phyloP scores from a whole-genome alignment of 2,113 vertebrate genomes.

The Dascyllus trimaculatus region DNA sequence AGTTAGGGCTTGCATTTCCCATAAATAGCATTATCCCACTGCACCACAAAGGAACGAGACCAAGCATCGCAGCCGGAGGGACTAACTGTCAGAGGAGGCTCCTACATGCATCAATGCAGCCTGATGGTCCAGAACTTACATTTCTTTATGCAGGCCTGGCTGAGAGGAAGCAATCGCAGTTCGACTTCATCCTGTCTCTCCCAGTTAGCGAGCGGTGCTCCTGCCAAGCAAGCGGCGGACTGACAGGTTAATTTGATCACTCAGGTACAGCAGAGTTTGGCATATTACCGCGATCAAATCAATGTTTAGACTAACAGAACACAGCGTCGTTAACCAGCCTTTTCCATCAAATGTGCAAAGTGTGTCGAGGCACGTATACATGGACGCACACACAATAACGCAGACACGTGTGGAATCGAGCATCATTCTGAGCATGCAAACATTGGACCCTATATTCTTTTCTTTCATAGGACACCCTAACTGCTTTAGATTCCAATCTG shows the following conservation, averaged over 20 bases:
- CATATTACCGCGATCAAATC: conserved; percentile 49
- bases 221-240: conserved; percentile 36
- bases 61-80: conserved; percentile 47
- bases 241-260: conserved; percentile 76
- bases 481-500: conserved; percentile 4
- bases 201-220: conserved; percentile 57
- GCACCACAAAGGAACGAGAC: conserved; percentile 41
- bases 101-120: conserved; percentile 70
- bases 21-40: conserved; percentile 49
- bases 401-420: neutral
- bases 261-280: conserved; percentile 40
- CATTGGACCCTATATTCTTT: neutral
- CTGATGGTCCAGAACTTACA: conserved; percentile 72
- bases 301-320: conserved; percentile 50
- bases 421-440: neutral
- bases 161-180: conserved; percentile 46
- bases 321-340: conserved; percentile 19
- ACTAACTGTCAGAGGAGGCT: conserved; percentile 68
- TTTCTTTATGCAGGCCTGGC: conserved; percentile 54
- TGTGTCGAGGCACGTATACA: conserved; percentile 14
- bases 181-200: conserved; percentile 40
- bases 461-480: conserved; percentile 5
- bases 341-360: conserved; percentile 35
- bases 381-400: neutral
- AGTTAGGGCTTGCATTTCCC: conserved; percentile 63